Evolutionary conservation across 2,888 invertebrate species (phyloP), one percentile per base, ranked within the genome.

Genomic region (Carabus problematicus): DNA sequence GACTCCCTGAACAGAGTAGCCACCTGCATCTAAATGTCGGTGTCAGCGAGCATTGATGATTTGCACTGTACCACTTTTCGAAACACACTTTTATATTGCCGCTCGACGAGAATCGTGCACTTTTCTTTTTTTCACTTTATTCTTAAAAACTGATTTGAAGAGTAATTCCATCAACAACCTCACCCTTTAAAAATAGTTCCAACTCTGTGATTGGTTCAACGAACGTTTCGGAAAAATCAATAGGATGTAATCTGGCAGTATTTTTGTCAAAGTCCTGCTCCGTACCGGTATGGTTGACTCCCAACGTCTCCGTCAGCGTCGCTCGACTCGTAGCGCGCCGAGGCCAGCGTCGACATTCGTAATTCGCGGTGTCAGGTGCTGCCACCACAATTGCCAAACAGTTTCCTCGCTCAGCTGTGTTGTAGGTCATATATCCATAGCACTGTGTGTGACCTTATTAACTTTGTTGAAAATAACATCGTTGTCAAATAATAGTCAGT

Each of bases 1-100:
- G 87, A 87, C 84, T 88, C 88, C 78, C 88, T 85, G 79, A 88
- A 88, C 79, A 88, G 82, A 81, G 87, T 88, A 78, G 88, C 88
- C 82, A 88, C 88, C 85, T 88, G 88, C 88, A 88, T 88, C 79
- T 77, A 81, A 74, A 75, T 72, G 74, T 73, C 75, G 77, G 74
- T 76, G 73, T 74, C 72, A 75, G 74, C 76, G 40, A 59, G 19
- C 49, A 39, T 40, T 12, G 40, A 39, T 19, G 42, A 59, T 58
- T 58, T 49, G 45, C 49, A 59, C 66, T 59, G 18, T 8, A 59
- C 59, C 66, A 66, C 42, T 58, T 66, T 59, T 66, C 47, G 12
- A 58, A 66, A 45, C 47, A 18, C 9, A 59, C 64, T 47, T 39
- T 29, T 45, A 12, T n/a, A 12, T 12, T 45, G 8, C 52, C 54